Base-by-base conservation (phyloP, 1,140 invertebrate species). In the Grapholita molesta region DNA sequence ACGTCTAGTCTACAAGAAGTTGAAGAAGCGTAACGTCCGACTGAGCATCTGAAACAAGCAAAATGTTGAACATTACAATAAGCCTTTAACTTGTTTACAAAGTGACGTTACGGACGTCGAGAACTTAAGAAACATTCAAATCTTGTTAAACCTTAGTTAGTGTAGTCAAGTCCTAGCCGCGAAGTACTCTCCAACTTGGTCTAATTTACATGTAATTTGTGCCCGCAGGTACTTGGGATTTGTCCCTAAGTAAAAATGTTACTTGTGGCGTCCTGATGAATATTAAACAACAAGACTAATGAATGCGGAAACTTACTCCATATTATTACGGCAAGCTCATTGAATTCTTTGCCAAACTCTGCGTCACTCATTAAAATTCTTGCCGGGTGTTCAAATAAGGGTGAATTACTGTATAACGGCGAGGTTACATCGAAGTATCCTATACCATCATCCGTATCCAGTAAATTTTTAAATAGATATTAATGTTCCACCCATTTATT, bases 21-120 rank as follows among this genome's bases (percentile, higher is more conserved):
- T 72, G 69, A 71, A 65, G 38, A 28, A 28, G n/a, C 21, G 73
- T 66, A 89, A 90, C 88, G 89, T 91, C 88, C 89, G 86, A 79
- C 84, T 83, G 67, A 88, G 81, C 89, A 91, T 91, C 89, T 91
- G 88, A 76, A 91, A 91, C 86, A 89, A 88, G 77, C 33, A 75
- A 67, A 66, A 64, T 42, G n/a, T 12, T 7, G 23, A 53, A 21
- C 18, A 57, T 67, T 67, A 52, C 23, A 33, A 33, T 66, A 23
- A 21, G 32, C 18, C 23, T 11, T 42, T 68, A 30, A 68, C 25
- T 24, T 23, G 28, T 42, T 48, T 38, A 67, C 35, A 25, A 28
- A 8, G 23, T 42, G 5, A 9, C 18, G 23, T 23, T 66, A 42
- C 23, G 11, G 18, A 24, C 38, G 35, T 21, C 21, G 23, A 52